phyloP scores from a whole-genome alignment of 2,113 vertebrate genomes.

The Pycnonotus jocosus region DNA sequence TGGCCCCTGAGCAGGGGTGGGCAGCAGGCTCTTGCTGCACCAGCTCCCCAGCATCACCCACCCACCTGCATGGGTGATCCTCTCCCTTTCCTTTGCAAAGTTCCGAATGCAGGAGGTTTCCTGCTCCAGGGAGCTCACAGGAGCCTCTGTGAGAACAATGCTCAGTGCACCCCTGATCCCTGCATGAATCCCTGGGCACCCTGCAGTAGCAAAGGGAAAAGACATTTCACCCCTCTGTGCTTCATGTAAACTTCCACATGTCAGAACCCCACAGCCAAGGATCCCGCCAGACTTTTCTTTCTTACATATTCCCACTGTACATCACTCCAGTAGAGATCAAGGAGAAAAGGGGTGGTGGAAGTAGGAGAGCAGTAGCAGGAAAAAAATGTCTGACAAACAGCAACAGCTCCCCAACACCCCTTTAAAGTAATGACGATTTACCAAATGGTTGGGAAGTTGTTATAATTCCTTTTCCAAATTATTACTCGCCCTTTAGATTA shows the following conservation, averaged over 20 bases:
- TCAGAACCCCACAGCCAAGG: not conserved
- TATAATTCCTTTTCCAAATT: slow-evolving; percentile 94
- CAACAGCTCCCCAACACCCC: slow-evolving; percentile 56
- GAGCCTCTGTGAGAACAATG: not conserved
- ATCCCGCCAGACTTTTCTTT: not conserved
- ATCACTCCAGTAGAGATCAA: not conserved
- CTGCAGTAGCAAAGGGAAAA: fast-evolving
- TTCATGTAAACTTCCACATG: not conserved
- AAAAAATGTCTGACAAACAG: slow-evolving; percentile 60
- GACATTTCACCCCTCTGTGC: not conserved
- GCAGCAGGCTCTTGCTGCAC: not conserved
- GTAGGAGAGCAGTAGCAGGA: slow-evolving; percentile 39
- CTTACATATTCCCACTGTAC: not conserved
- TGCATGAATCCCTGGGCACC: not conserved
- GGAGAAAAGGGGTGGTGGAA: slow-evolving; percentile 24
- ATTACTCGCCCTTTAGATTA: slow-evolving; percentile 87
- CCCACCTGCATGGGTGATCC: fast-evolving
- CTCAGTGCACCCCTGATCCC: not conserved
- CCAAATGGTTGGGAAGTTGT: slow-evolving; percentile 89
- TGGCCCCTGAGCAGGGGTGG: no score
- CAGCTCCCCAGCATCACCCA: not conserved
- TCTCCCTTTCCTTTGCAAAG: not conserved
- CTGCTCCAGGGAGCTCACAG: not conserved
- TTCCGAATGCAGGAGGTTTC: not conserved
- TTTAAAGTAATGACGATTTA: slow-evolving; percentile 92